phyloP scores from a whole-genome alignment of 2,797 vertebrate genomes.

The Scolopax bukidnonensis region DNA sequence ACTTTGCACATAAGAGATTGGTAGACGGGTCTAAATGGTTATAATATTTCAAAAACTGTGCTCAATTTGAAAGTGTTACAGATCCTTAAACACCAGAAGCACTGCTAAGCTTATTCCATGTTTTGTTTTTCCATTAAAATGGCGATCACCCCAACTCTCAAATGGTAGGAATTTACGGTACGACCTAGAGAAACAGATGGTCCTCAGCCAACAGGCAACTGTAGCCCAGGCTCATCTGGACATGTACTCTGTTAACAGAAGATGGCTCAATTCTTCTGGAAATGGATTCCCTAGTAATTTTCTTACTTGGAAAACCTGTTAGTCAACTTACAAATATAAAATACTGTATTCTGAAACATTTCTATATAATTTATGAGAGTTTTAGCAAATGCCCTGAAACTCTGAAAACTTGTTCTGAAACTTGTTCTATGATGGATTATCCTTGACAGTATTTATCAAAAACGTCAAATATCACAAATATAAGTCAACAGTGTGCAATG shows the following conservation, averaged over 20 bases:
- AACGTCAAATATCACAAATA: constrained; percentile 21
- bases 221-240: neutral
- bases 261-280: neutral
- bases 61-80: neutral
- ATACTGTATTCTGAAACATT: neutral
- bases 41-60: neutral
- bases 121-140: neutral
- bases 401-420: neutral
- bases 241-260: neutral
- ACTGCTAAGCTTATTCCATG: neutral
- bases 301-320: neutral
- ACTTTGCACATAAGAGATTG: neutral
- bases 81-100: neutral
- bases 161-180: neutral
- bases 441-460: neutral
- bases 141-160: neutral
- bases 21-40: neutral
- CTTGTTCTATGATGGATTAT: neutral
- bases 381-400: constrained; percentile 18
- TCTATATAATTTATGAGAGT: neutral
- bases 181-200: neutral
- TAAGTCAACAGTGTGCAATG: neutral
- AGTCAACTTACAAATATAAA: neutral
- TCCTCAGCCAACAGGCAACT: neutral
- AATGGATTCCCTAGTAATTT: neutral